A percentile compares a stretch with the other conserved stretches of the same genome.
Conservation (phyloP, 2,888 invertebrate genomes). For the Steinernema carpocapsae region DNA sequence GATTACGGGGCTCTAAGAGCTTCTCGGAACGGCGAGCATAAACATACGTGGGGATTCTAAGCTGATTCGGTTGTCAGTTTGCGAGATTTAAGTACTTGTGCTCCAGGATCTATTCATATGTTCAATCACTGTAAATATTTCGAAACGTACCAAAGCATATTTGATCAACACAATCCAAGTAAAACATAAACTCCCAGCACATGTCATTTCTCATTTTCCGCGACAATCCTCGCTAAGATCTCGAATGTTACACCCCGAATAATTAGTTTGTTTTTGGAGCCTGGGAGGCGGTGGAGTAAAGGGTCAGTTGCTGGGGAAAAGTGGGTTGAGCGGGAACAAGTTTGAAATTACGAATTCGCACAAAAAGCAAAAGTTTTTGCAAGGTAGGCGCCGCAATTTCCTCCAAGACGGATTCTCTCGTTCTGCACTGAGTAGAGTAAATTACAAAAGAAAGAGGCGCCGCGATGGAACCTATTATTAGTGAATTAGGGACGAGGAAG, state of each 20-base stretch:
- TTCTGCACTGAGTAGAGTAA: background rate
- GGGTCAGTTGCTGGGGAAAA: background rate
- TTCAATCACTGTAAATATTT: no score
- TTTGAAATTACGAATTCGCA: no score
- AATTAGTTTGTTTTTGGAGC: constrained; percentile 8
- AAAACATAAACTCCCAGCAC: no score
- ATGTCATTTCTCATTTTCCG: no score
- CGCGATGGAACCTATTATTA: background rate
- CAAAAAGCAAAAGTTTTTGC: no score
- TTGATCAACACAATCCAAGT: background rate
- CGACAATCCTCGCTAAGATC: background rate
- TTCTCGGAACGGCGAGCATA: background rate
- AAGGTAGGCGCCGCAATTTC: no score
- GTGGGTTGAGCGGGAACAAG: no score
- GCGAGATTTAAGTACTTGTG: background rate
- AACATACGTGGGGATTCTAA: background rate
- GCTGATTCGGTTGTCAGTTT: background rate
- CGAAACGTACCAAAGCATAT: background rate
- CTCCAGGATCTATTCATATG: no score
- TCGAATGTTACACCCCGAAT: background rate
- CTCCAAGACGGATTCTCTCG: no score
- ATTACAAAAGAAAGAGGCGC: background rate
- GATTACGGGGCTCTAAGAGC: background rate
- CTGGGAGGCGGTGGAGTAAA: background rate
- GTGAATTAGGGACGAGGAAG: constrained; percentile 16